Base-by-base conservation (phyloP, 2,888 invertebrate species). In the Caradrina kadenii region DNA sequence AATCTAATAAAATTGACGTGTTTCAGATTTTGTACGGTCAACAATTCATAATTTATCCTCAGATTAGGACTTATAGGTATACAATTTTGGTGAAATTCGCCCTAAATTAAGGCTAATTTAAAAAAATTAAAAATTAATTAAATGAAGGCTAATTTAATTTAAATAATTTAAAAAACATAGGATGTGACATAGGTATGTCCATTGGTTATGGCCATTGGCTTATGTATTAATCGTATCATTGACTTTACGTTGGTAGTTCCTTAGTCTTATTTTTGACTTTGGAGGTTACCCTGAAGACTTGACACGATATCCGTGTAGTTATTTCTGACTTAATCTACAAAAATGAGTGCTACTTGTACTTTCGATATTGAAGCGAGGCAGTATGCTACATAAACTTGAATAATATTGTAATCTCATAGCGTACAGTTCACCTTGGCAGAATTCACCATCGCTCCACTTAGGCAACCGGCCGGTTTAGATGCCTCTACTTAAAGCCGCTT, bases 401-500 rank as follows among this genome's bases (percentile, higher is more conserved):
- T 48, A 59, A 48, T n/a, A n/a, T 56, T 66, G 55, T 73, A 50
- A 73, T 49, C 56, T 69, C 58, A 73, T 69, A 52, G 56, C 74
- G 63, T 21, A 79, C 76, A 42, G 80, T 59, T 85, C 58, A 74
- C 86, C 86, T 85, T 86, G 86, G 61, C 80, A 76, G 72, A 66
- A 62, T 56, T 70, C 48, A 54, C 65, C 64, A 73, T 76, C 71
- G 76, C 79, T 72, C 70, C 56, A 73, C 69, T 74, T 82, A 77
- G 48, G 73, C 21, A 76, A 81, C 64, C 65, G 52, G 42, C 52
- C 66, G 56, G 74, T 55, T 73, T 42, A 67, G 64, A 72, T 55
- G 52, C 55, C 11, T 71, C 71, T 53, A 60, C 53, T 48, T 11
- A 2, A 22, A 67, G 22, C 22, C 17, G 19, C 60, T 70, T 52